Percentiles rank a stretch among this genome's conserved stretches.
phyloP scores from a whole-genome alignment of 1,140 invertebrate genomes.

The Contarinia nasturtii region DNA sequence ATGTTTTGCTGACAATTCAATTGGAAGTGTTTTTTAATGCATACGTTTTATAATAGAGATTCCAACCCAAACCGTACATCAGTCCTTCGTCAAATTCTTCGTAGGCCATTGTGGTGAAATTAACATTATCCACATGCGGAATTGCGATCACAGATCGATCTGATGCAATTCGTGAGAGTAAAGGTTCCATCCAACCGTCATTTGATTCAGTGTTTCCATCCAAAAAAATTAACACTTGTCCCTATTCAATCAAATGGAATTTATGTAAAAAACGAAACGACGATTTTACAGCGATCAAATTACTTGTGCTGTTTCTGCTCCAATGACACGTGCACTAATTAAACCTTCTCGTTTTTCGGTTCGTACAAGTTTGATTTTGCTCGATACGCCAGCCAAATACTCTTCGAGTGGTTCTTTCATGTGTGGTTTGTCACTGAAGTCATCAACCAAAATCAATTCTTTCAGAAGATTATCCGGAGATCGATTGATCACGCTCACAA shows the following conservation, averaged over 20 bases:
- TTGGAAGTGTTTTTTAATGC: background rate
- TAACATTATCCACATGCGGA: background rate
- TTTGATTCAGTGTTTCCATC: slow-evolving; percentile 70
- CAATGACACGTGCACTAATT: slow-evolving; percentile 45
- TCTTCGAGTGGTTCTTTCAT: background rate
- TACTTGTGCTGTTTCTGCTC: slow-evolving; percentile 32
- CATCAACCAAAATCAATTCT: slow-evolving; percentile 26
- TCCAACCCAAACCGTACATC: background rate
- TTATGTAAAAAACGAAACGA: slow-evolving; percentile 5
- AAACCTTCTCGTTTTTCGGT: slow-evolving; percentile 53
- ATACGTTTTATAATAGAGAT: background rate
- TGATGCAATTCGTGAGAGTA: slow-evolving; percentile 52
- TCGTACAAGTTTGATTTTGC: slow-evolving; percentile 47
- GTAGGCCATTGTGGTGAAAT: background rate
- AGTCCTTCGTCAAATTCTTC: background rate
- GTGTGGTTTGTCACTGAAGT: background rate
- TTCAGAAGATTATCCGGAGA: slow-evolving; percentile 38
- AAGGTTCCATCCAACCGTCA: slow-evolving; percentile 65
- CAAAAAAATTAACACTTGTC: slow-evolving; percentile 65
- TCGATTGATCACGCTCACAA: slow-evolving; percentile 52
- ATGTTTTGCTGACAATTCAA: background rate
- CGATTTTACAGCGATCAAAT: slow-evolving; percentile 24
- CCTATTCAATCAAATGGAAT: slow-evolving; percentile 20
- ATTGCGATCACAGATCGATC: slow-evolving; percentile 27
- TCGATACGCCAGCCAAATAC: slow-evolving; percentile 25